phyloP scores from a whole-genome alignment of 2,797 vertebrate genomes.

The Eulemur albifrons region DNA sequence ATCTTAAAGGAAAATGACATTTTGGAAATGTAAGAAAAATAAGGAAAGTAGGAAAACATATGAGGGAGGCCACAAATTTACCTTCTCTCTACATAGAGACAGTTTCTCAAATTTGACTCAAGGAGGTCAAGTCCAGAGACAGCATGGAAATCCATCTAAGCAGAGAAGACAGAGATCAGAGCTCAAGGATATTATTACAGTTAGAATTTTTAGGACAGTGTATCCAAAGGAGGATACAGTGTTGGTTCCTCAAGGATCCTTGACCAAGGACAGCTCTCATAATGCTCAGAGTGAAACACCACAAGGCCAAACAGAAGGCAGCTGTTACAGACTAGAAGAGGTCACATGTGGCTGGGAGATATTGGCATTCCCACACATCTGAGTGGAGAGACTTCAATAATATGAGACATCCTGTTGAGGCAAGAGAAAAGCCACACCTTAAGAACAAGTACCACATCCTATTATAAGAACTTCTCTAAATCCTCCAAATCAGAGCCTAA shows the following conservation, averaged over 20 bases:
- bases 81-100: neutral
- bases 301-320: neutral
- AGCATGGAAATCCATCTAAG: neutral
- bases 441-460: neutral
- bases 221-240: neutral
- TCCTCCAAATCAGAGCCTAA: neutral
- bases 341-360: neutral
- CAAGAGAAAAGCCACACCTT: neutral
- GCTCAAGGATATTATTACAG: neutral
- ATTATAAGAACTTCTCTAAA: neutral
- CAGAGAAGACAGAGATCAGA: neutral
- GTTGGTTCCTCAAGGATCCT: neutral
- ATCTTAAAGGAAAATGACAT: neutral
- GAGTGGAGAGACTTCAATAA: neutral
- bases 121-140: neutral
- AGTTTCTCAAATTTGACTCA: neutral
- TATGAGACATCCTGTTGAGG: neutral
- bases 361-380: neutral
- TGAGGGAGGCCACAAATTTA: neutral
- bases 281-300: neutral
- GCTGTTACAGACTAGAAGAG: too few relatives aligned
- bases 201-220: too few relatives aligned
- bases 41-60: neutral
- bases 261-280: neutral
- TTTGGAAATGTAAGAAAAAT: neutral